phyloP scores from a whole-genome alignment of 2,888 invertebrate genomes.

The Sarcophaga carnaria region DNA sequence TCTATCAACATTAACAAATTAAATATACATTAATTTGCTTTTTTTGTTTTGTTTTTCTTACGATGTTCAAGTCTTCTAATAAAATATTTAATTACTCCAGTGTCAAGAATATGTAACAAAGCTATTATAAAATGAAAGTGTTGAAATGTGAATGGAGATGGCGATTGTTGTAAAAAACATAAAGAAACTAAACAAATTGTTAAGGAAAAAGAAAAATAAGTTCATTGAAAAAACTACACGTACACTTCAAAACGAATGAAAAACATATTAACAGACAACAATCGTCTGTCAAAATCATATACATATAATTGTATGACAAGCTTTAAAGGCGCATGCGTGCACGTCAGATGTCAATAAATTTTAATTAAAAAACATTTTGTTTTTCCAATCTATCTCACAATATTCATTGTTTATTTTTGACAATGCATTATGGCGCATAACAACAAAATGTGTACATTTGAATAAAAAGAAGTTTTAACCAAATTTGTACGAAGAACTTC shows the following conservation, averaged over 20 bases:
- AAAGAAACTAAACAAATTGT: constrained; percentile 29
- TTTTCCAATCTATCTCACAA: neutral
- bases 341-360: constrained; percentile 68
- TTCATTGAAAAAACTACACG: constrained; percentile 60
- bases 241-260: constrained; percentile 28
- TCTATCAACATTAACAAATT: constrained; percentile 50
- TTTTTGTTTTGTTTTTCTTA: neutral
- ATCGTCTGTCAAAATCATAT: constrained; percentile 57
- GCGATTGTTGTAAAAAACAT: too few relatives aligned
- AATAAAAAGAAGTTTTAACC: constrained; percentile 59
- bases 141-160: neutral
- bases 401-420: constrained; percentile 2
- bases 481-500: constrained; percentile 51
- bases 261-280: constrained; percentile 31
- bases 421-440: constrained; percentile 17
- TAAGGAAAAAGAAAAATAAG: constrained; percentile 61
- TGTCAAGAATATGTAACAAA: constrained; percentile 29
- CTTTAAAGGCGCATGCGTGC: constrained; percentile 68
- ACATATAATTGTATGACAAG: constrained; percentile 55
- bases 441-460: constrained; percentile 6
- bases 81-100: constrained; percentile 58
- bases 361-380: constrained; percentile 49
- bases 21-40: constrained; percentile 24
- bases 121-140: neutral
- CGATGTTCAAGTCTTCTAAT: constrained; percentile 41